Percentiles rank a stretch among this genome's conserved stretches.
phyloP scores from a whole-genome alignment of 1,140 invertebrate genomes.

The Idris sp. region DNA sequence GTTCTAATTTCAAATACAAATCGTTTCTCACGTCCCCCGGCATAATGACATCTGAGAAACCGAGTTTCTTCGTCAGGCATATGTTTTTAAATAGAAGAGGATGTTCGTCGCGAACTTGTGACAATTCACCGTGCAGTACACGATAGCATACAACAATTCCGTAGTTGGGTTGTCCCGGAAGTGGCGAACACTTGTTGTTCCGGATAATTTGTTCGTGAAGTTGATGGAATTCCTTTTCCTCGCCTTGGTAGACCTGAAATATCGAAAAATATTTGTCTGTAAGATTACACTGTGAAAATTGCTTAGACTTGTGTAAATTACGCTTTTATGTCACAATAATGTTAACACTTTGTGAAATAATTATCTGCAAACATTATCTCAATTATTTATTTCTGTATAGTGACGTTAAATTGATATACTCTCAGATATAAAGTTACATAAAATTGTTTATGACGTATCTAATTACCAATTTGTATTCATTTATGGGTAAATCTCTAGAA shows the following conservation, averaged over 20 bases:
- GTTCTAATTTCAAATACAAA: conserved; percentile 92
- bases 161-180: conserved; percentile 82
- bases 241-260: conserved; percentile 86
- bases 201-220: conserved; percentile 91
- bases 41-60: conserved; percentile 97
- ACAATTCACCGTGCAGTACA: conserved; percentile 86
- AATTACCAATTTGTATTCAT: neutral
- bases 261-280: conserved; percentile 5
- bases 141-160: conserved; percentile 86
- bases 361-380: neutral
- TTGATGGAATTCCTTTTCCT: conserved; percentile 94
- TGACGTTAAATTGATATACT: conserved; percentile 6
- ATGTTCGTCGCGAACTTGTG: conserved; percentile 86
- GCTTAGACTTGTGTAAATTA: too few relatives aligned
- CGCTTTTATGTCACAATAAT: too few relatives aligned
- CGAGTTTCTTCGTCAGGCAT: conserved; percentile 90
- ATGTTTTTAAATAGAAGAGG: conserved; percentile 90
- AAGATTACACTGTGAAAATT: too few relatives aligned
- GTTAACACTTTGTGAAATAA: too few relatives aligned
- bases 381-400: too few relatives aligned
- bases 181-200: conserved; percentile 89
- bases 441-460: conserved; percentile 13
- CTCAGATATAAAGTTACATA: conserved; percentile 9
- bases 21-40: conserved; percentile 97
- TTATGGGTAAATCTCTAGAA: too few relatives aligned